Evolutionary conservation across 2,888 invertebrate genomes (phyloP).

Genomic region (Seira musarum): DNA sequence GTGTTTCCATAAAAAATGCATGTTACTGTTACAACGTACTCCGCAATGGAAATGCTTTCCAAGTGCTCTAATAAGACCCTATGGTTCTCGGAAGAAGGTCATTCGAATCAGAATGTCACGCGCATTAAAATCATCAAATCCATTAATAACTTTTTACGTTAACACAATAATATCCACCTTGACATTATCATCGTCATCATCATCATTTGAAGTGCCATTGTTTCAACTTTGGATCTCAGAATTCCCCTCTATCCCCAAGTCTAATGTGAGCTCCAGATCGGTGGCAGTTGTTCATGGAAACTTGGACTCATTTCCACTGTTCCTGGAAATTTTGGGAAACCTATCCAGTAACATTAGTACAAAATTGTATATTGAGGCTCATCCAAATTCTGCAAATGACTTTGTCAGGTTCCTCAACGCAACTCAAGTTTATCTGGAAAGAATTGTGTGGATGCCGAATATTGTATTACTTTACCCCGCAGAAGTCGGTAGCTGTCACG

Average conservation of each 20-base stretch:
- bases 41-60: no score
- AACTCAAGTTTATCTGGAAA: neutral
- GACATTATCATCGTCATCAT: no score
- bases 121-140: no score
- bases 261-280: neutral
- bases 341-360: neutral
- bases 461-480: constrained; percentile 17
- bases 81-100: no score
- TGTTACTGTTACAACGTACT: no score
- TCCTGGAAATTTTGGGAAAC: neutral
- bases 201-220: no score
- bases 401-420: constrained; percentile 12
- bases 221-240: neutral
- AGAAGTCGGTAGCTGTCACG: neutral
- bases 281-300: neutral
- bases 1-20: no score
- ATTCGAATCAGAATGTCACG: no score
- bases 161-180: no score
- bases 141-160: no score
- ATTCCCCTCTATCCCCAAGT: constrained; percentile 19
- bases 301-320: no score
- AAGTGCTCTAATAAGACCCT: no score
- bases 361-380: constrained; percentile 23
- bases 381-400: neutral
- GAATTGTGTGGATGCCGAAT: constrained; percentile 16